Percentiles rank a stretch among this genome's conserved stretches.
phyloP scores from a whole-genome alignment of 2,888 invertebrate genomes.

The Troglohyphantes excavatus region DNA sequence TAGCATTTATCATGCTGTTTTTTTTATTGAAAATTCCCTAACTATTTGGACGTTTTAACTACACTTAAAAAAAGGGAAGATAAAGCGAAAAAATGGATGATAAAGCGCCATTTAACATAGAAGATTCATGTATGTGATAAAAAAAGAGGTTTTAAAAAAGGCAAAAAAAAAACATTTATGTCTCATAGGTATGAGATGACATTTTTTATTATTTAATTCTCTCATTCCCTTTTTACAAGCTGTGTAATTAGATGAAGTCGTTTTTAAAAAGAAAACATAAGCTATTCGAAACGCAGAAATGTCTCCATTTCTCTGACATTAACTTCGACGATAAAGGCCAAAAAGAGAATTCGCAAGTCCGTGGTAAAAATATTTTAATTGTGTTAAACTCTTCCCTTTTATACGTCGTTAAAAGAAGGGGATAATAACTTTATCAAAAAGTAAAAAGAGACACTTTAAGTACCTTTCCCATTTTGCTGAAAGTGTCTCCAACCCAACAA shows the following conservation, averaged over 20 bases:
- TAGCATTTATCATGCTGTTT: too few relatives aligned
- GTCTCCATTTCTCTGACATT: slow-evolving; percentile 61
- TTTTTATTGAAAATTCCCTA: too few relatives aligned
- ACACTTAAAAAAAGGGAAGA: background rate
- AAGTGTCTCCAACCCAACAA: slow-evolving; percentile 41
- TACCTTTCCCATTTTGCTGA: slow-evolving; percentile 56
- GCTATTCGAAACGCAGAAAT: slow-evolving; percentile 25
- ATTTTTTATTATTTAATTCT: background rate
- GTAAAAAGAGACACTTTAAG: slow-evolving; percentile 46
- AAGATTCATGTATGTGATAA: background rate
- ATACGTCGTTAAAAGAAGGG: slow-evolving; percentile 65
- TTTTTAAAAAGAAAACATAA: slow-evolving; percentile 3
- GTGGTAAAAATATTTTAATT: slow-evolving; percentile 61
- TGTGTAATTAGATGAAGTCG: slow-evolving; percentile 54
- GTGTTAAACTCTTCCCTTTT: slow-evolving; percentile 70
- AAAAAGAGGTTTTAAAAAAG: background rate
- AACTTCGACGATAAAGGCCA: slow-evolving; percentile 52
- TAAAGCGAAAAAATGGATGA: background rate
- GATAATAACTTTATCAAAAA: slow-evolving; percentile 75
- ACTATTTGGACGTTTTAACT: too few relatives aligned
- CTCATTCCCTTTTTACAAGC: slow-evolving; percentile 11
- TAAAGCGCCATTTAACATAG: background rate
- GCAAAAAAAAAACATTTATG: background rate
- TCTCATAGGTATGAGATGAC: background rate
- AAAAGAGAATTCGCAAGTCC: slow-evolving; percentile 6